These are phyloP conservation scores for Crotalus tigris DNA, from an alignment of 2,113 vertebrate species.

Conservation along the genomic window DNA sequence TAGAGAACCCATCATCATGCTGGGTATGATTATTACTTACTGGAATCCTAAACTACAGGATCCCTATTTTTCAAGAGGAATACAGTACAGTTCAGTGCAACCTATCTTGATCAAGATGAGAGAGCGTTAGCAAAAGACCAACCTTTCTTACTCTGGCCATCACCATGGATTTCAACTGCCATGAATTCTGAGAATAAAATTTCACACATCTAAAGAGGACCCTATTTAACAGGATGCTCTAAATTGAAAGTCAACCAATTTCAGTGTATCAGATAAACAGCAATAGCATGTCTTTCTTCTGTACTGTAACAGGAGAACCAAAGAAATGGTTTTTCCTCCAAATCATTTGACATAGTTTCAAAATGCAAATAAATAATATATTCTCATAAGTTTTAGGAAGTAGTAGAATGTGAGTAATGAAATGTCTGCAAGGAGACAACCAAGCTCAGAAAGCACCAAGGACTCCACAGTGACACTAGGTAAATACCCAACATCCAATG, in stretches of 20 bases:
- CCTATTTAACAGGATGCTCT: background rate
- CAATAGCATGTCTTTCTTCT: background rate
- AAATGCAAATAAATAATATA: background rate
- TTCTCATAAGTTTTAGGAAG: background rate
- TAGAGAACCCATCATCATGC: background rate
- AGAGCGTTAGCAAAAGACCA: background rate
- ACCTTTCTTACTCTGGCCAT: background rate
- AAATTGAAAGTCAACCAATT: background rate
- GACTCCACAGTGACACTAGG: background rate
- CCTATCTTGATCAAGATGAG: background rate
- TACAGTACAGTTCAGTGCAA: background rate
- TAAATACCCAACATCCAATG: background rate
- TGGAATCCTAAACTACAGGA: background rate
- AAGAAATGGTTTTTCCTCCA: too few relatives aligned
- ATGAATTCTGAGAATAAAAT: background rate
- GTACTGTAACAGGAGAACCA: background rate
- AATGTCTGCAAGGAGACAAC: background rate
- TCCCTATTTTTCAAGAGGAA: background rate
- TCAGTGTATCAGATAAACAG: background rate
- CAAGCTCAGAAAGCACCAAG: background rate
- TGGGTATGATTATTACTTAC: background rate
- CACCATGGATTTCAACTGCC: background rate
- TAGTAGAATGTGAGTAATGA: background rate
- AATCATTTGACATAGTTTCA: background rate
- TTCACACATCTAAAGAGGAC: background rate